A percentile compares a stretch with the other conserved stretches of the same genome.
Evolutionary conservation across 2,888 invertebrate species (phyloP).

Genomic region (Chironomus riparius): DNA sequence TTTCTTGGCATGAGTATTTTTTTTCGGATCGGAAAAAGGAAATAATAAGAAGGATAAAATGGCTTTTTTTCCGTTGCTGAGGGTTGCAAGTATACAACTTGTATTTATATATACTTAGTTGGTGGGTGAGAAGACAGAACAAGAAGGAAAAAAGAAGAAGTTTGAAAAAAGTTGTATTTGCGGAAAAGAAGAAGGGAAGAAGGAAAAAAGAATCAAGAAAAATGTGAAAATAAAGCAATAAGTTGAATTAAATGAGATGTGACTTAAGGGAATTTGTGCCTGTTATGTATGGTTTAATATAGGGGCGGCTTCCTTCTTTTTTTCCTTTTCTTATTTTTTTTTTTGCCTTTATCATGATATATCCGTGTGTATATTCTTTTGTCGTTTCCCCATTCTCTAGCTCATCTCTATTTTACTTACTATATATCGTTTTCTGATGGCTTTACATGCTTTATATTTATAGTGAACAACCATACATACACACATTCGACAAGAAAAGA

Average conservation of each 20-base stretch:
- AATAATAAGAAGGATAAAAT: background rate
- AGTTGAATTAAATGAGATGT: slow-evolving; percentile 27
- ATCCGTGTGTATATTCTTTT: background rate
- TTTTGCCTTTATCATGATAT: background rate
- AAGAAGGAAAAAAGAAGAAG: background rate
- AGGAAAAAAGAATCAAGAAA: slow-evolving; percentile 20
- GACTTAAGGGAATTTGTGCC: slow-evolving; percentile 21
- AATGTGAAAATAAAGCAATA: slow-evolving; percentile 27
- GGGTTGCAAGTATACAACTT: background rate
- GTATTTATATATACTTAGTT: background rate
- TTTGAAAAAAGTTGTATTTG: background rate
- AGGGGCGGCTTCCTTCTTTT: background rate
- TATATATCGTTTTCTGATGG: too few relatives aligned
- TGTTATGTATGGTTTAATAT: background rate
- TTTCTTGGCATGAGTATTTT: background rate
- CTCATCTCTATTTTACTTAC: too few relatives aligned
- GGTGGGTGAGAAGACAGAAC: background rate
- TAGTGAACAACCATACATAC: background rate
- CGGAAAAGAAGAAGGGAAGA: background rate
- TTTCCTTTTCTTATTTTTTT: background rate
- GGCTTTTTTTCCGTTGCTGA: background rate
- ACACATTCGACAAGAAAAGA: background rate
- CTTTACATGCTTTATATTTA: background rate
- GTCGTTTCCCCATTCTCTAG: background rate
- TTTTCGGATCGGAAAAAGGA: background rate